Evolutionary conservation across 2,888 invertebrate genomes (phyloP), one percentile per base, ranked within the genome.

Genomic region (Conchocele bisecta): DNA sequence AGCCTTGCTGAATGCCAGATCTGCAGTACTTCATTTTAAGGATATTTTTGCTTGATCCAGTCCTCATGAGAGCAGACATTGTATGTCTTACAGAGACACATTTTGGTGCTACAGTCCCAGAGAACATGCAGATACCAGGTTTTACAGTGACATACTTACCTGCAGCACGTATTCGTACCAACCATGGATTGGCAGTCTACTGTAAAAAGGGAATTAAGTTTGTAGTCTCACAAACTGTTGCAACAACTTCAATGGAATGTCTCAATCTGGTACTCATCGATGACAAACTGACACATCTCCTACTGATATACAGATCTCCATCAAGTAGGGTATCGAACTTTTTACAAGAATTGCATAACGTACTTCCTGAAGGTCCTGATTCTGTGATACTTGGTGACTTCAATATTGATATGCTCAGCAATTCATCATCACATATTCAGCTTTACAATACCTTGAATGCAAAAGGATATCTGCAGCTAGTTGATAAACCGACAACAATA

Each of bases 51-150:
- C 4, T 15, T 33, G 33, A 59, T 35, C 48, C 59, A 46, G 33
- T 48, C 24, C 17, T 59, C 7, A 59, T 35, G 7, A 44, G 6
- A 46, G 48, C 48, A 22, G 59, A 59, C 24, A 59, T 59, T 22
- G 35, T 59, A 26, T 48, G 59, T 26, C 48, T 48, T 26, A 59
- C 48, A 33, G 59, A 59, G 35, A 24, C 54, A 54, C 37, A 54
- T 39, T 37, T 54, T n/a, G 37, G 41, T 28, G 11, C 31, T 15
- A 20, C 37, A n/a, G 26, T 39, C 17, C 37, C 41, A 37, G 41
- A 22, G 28, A 39, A 53, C 53, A 33, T 39, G 15, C 15, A 54
- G 20, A 37, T 24, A 20, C 33, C 22, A 17, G 54, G 54, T 15
- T 46, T 33, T 33, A 59, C 31, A 7, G n/a, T 59, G 35, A 48